Percentiles rank a stretch among this genome's conserved stretches.
Evolutionary conservation across 2,113 vertebrate species (phyloP).

Genomic region (Tachysurus fulvidraco): DNA sequence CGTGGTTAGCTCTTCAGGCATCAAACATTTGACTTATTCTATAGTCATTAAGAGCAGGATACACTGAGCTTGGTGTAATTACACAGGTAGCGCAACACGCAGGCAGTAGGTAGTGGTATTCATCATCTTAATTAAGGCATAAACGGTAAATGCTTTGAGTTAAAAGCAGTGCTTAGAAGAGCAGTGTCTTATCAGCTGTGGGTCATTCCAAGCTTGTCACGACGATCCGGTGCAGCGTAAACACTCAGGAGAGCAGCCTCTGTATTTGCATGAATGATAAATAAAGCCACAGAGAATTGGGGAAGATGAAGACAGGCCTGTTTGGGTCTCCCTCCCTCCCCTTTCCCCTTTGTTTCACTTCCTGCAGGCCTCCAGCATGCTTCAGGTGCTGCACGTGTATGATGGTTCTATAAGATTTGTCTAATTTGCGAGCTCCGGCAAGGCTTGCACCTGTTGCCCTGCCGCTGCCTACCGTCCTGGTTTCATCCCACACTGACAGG

Average conservation of each 20-base stretch:
- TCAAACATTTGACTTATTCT: conserved; percentile 54
- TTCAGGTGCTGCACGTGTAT: conserved; percentile 67
- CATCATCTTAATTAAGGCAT: conserved; percentile 58
- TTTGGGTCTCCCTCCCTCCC: background rate
- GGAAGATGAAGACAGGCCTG: conserved; percentile 21
- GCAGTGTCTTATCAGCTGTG: background rate
- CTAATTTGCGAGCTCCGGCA: conserved; percentile 67
- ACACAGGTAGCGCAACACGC: conserved; percentile 52
- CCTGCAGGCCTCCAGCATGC: conserved; percentile 52
- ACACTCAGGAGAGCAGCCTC: background rate
- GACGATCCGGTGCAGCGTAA: conserved; percentile 9
- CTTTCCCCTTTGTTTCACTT: conserved; percentile 13
- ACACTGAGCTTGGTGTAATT: conserved; percentile 55
- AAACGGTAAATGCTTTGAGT: conserved; percentile 49
- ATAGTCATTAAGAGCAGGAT: conserved; percentile 55
- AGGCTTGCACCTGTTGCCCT: conserved; percentile 73
- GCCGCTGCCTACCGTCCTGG: conserved; percentile 62
- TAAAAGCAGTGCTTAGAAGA: conserved; percentile 39
- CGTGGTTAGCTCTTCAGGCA: conserved; percentile 51
- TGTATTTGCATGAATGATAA: conserved; percentile 34
- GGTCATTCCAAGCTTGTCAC: background rate
- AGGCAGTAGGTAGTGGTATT: conserved; percentile 48
- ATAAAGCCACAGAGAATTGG: conserved; percentile 30
- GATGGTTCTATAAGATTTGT: conserved; percentile 65
- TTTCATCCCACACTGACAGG: conserved; percentile 67